phyloP scores from a whole-genome alignment of 1,140 invertebrate species.

The Drosophila seguyi region DNA sequence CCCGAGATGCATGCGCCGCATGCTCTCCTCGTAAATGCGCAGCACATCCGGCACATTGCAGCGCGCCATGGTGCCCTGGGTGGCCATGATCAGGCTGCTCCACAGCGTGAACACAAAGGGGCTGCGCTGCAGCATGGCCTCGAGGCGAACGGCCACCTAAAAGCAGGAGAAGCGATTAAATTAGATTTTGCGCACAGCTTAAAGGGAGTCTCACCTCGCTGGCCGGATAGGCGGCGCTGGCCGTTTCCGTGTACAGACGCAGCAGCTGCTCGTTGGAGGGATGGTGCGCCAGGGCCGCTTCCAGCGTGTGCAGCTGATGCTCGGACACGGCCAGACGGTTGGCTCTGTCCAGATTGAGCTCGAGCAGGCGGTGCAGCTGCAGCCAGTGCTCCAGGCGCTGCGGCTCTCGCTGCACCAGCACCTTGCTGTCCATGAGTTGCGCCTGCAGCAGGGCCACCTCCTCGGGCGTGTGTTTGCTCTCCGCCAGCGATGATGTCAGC shows the following conservation, averaged over 20 bases:
- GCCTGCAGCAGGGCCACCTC: not conserved
- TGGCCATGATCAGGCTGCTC: constrained; percentile 87
- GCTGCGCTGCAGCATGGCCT: constrained; percentile 85
- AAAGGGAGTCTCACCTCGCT: constrained; percentile 43
- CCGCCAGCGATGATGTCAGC: not conserved
- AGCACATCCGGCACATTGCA: constrained; percentile 87
- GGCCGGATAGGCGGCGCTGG: constrained; percentile 54
- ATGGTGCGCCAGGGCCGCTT: constrained; percentile 49
- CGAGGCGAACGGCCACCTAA: constrained; percentile 84
- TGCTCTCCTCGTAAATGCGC: constrained; percentile 86
- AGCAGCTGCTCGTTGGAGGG: constrained; percentile 88
- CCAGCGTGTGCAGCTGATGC: constrained; percentile 50
- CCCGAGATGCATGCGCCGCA: constrained; percentile 86
- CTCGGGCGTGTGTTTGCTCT: not conserved
- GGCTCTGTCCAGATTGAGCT: constrained; percentile 32
- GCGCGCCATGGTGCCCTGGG: constrained; percentile 87
- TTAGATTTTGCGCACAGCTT: no score
- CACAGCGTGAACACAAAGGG: constrained; percentile 87
- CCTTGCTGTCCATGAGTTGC: constrained; percentile 22
- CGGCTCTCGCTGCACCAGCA: constrained; percentile 28
- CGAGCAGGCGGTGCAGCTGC: constrained; percentile 49
- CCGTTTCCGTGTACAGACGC: constrained; percentile 84
- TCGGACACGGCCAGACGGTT: constrained; percentile 61
- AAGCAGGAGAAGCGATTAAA: constrained; percentile 86
- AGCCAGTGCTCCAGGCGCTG: constrained; percentile 38